Base-by-base conservation (phyloP, 2,113 vertebrate species). In the Tapirus terrestris region DNA sequence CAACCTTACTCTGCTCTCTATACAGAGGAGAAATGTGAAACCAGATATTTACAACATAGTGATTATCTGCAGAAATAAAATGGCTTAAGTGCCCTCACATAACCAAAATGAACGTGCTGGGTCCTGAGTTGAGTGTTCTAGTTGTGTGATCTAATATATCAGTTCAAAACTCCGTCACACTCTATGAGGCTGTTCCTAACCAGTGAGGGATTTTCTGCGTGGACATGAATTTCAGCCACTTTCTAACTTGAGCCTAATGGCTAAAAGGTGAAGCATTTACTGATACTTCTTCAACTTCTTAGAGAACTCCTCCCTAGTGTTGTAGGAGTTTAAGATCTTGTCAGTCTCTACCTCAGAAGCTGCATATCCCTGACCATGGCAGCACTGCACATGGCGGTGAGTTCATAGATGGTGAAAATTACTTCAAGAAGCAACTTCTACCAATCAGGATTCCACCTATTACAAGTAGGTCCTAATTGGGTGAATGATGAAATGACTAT, bases 1-100 rank as follows among this genome's bases (percentile, higher is more conserved):
- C 29, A 81, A 60, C 53, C 13, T 12, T 96, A 48, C 61, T 31
- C 36, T 92, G 2, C 21, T 89, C 45, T 56, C 51, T 91, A 4
- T 67, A 56, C 36, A 53, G 53, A 3, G 6, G 8, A 72, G 70
- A 86, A 70, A 85, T 92, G 23, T 94, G 8, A 90, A 89, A 76
- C 16, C 73, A 89, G 51, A 31, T 94, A 60, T 56, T 84, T 73
- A 75, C 48, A 68, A 48, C 25, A 27, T 67, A 89, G 20, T 61
- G 27, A 36, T 76, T 68, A 72, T 90, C 72, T 83, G 67, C 20
- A 97, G 61, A 92, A 84, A 76, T 91, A 92, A 80, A 89, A 73
- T 86, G 53, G 8, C 53, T 89, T 45, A 77, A 72, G 12, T 92
- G 72, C 9, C 33, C 56, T 90, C 11, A 70, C 31, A 56, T 93